Evolutionary conservation across 1,140 invertebrate genomes (phyloP), one percentile per base, ranked within the genome.

Genomic region (Anastrepha ludens): DNA sequence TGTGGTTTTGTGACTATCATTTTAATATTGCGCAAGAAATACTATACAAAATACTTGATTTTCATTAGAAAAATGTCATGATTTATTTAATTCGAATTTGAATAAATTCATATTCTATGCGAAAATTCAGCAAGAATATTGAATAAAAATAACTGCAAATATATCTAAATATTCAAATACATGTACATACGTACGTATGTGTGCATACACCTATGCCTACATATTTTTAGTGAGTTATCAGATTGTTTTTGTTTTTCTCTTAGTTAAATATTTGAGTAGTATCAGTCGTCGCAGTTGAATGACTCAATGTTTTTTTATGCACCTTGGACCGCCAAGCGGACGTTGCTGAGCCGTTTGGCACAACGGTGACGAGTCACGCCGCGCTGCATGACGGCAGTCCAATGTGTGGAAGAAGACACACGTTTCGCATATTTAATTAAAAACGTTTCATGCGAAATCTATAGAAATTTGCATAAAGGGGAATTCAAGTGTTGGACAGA

Each of bases 391-490:
- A 55, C 44, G 41, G 70, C 41, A 17, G 44, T 13, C 47, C 11
- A 55, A 55, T 29, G 47, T 81, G 74, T 81, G 47, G 47, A 55
- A 81, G 74, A 81, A 81, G 74, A 13, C 47, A 29, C 74, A 81
- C 47, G 74, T 81, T 81, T 81, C 55, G 74, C 44, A 81, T 81
- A 55, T 81, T 81, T 81, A 81, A 81, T 81, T 81, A 55, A 55
- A 81, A 81, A 50, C 50, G 47, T 29, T 81, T 81, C 74, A 81
- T 20, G 74, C 74, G 47, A 81, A 81, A 81, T 81, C 44, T 9
- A 55, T n/a, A 50, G 74, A 58, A 81, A 81, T 81, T 81, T 74
- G 41, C 74, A 58, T 55, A 29, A 81, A 55, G 47, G 74, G 47
- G 74, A 81, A 81, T 55, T 81, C 2, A 55, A 11, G n/a, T 29